Evolutionary conservation across 1,140 invertebrate species (phyloP).

Genomic region (Antheraea mylitta): DNA sequence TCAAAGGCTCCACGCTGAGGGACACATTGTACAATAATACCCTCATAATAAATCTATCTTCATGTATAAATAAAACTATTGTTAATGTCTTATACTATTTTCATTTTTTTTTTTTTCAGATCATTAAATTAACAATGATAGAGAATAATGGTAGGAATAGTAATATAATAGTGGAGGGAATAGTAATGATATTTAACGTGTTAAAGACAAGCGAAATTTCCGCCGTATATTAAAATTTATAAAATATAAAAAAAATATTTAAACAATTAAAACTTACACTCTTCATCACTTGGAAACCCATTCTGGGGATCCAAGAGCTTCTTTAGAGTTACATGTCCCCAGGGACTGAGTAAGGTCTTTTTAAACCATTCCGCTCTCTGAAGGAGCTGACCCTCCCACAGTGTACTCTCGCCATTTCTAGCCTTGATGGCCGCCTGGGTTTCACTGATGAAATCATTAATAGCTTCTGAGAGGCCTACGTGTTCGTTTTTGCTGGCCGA

Average conservation of each 20-base stretch:
- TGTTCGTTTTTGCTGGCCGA: slow-evolving; percentile 50
- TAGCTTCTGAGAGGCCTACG: slow-evolving; percentile 40
- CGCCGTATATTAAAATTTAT: neutral
- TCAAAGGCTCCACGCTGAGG: too few species aligned
- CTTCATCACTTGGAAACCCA: slow-evolving; percentile 39
- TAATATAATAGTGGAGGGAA: too few species aligned
- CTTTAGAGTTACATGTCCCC: slow-evolving; percentile 65
- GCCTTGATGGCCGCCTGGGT: slow-evolving; percentile 21
- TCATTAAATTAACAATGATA: too few species aligned
- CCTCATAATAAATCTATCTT: too few species aligned
- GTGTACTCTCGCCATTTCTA: slow-evolving; percentile 25
- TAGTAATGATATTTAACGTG: too few species aligned
- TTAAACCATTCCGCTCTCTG: slow-evolving; percentile 51
- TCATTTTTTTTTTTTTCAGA: too few species aligned
- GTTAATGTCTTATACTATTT: too few species aligned
- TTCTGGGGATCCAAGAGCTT: slow-evolving; percentile 45
- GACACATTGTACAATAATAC: too few species aligned
- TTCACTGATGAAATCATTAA: slow-evolving; percentile 49
- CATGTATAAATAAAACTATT: too few species aligned
- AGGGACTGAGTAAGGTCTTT: slow-evolving; percentile 51
- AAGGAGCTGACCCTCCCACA: slow-evolving; percentile 51
- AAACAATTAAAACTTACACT: slow-evolving; percentile 35
- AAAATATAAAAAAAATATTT: neutral
- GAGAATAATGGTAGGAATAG: too few species aligned
- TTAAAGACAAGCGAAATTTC: too few species aligned